Percentiles rank a stretch among this genome's conserved stretches.
These are phyloP conservation scores for Cryptoblepharus egeriae DNA, from an alignment of 2,797 vertebrate genomes.

Conservation along the genomic window DNA sequence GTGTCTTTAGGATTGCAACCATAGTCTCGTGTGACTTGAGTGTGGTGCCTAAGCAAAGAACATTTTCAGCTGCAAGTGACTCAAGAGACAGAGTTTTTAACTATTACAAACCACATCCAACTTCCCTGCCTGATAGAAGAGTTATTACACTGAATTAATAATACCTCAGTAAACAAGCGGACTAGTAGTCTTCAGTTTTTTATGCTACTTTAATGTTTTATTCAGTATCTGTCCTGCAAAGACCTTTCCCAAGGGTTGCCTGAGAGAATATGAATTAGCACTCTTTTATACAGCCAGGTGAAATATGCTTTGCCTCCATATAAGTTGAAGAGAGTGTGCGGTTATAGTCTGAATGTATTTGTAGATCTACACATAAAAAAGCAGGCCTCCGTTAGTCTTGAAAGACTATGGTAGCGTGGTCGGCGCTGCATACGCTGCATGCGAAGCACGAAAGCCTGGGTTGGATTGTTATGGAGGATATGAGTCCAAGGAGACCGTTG, in stretches of 20 bases:
- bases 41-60: no score
- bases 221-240: neutral
- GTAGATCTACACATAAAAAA: no score
- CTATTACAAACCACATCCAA: neutral
- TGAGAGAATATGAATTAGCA: neutral
- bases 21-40: no score
- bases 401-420: no score
- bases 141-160: neutral
- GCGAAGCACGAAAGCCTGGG: no score
- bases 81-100: neutral
- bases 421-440: no score
- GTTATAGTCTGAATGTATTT: no score
- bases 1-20: no score
- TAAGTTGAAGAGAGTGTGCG: no score
- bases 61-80: neutral
- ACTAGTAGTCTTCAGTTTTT: neutral
- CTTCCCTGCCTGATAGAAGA: neutral
- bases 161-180: neutral
- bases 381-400: no score
- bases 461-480: no score
- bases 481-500: no score
- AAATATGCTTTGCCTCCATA: neutral
- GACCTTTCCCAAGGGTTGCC: neutral
- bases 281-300: neutral
- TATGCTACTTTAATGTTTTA: neutral